These are phyloP conservation scores for Acanthisitta chloris DNA, from an alignment of 2,113 vertebrate genomes.

Conservation along the genomic window DNA sequence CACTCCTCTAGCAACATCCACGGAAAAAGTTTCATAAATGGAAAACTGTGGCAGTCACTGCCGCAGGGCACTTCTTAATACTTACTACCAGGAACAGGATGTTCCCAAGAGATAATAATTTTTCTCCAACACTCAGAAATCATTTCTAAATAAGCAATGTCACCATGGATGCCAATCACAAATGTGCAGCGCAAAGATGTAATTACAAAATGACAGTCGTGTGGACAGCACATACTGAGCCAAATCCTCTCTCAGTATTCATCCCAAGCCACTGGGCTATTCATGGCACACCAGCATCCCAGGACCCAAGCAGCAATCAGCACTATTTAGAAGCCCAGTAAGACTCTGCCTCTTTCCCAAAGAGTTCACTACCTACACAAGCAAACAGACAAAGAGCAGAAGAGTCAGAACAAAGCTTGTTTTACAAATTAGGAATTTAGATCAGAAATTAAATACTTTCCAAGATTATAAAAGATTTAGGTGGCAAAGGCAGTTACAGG, in stretches of 20 bases:
- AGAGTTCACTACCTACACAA: not conserved
- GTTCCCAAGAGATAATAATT: not conserved
- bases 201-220: not conserved
- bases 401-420: not conserved
- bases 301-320: not conserved
- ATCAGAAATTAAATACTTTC: not conserved
- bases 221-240: not conserved
- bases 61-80: not conserved
- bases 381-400: not conserved
- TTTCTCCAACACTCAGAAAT: not conserved
- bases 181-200: not conserved
- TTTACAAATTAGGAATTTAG: not conserved
- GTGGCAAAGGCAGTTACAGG: not conserved
- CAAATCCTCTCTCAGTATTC: not conserved
- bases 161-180: conserved; percentile 14
- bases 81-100: not conserved
- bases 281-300: not conserved
- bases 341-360: not conserved
- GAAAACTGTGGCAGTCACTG: not conserved
- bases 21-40: not conserved
- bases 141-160: conserved; percentile 20
- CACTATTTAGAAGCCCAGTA: not conserved
- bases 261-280: not conserved
- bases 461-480: not conserved
- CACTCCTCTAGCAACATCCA: not conserved